These are phyloP conservation scores for Pogonomyrmex californicus DNA, from an alignment of 1,140 invertebrate species.

Conservation along the genomic window DNA sequence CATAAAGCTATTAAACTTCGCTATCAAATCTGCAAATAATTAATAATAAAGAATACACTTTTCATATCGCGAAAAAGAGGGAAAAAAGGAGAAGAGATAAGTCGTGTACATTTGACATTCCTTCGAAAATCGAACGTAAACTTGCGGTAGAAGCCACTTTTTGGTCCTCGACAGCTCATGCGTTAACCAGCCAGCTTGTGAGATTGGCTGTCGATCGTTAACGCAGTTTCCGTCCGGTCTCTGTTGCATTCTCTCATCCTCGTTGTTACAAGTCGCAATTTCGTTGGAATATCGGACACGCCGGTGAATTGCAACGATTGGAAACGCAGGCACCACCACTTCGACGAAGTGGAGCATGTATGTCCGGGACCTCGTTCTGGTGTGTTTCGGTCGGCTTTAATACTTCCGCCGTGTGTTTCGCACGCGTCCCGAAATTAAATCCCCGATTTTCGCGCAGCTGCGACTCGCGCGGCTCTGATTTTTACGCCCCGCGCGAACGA, in stretches of 20 bases:
- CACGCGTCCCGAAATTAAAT: constrained; percentile 42
- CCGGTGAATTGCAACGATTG: constrained; percentile 27
- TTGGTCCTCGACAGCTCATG: neutral
- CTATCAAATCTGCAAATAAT: neutral
- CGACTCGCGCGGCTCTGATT: constrained; percentile 3
- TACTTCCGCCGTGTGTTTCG: constrained; percentile 18
- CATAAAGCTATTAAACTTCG: neutral
- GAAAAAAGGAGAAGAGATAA: neutral
- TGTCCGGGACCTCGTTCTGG: neutral
- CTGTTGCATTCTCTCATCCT: neutral
- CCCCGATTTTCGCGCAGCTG: constrained; percentile 44
- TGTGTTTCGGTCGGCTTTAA: constrained; percentile 15
- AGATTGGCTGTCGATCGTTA: constrained; percentile 44
- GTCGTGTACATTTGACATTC: neutral
- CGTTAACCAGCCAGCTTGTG: neutral
- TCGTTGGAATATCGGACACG: constrained; percentile 29
- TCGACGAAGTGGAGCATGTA: too few relatives aligned
- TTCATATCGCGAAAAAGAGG: too few relatives aligned
- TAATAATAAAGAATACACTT: neutral
- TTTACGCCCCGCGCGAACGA: neutral
- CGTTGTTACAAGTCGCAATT: constrained; percentile 53
- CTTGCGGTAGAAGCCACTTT: neutral
- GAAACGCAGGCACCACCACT: neutral
- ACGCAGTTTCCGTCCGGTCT: constrained; percentile 33
- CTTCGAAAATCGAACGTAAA: neutral